Evolutionary conservation across 2,888 invertebrate genomes (phyloP).

Genomic region (Pelosia muscerda): DNA sequence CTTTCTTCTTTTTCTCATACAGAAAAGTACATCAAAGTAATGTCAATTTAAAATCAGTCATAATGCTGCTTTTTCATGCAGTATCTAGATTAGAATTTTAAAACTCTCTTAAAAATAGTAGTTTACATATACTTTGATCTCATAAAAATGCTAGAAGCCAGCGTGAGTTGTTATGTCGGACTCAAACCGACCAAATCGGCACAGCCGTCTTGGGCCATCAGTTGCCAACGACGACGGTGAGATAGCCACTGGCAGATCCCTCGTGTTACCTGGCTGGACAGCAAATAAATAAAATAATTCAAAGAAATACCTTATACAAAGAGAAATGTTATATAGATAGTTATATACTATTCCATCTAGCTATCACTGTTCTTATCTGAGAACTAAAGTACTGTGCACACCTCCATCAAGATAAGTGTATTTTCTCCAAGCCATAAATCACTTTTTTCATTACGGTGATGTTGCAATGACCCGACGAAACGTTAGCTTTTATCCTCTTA

Average conservation of each 20-base stretch:
- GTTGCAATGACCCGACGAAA: conserved; percentile 41
- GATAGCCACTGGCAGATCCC: too few species aligned
- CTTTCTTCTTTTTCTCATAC: neutral
- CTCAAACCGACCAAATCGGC: too few species aligned
- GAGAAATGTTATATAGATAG: neutral
- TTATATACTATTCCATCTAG: neutral
- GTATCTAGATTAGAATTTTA: too few species aligned
- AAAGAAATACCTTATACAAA: neutral
- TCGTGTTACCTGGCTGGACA: neutral
- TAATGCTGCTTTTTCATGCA: too few species aligned
- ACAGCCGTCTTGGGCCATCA: too few species aligned
- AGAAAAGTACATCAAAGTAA: neutral
- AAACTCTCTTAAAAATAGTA: too few species aligned
- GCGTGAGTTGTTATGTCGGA: too few species aligned
- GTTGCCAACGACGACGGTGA: too few species aligned
- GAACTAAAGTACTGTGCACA: conserved; percentile 21
- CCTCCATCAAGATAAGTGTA: conserved; percentile 47
- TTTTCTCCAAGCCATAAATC: conserved; percentile 49
- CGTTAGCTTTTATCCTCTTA: conserved; percentile 31
- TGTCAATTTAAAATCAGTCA: too few species aligned
- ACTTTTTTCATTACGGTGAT: conserved; percentile 48
- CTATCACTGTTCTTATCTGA: conserved; percentile 30
- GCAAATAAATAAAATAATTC: neutral
- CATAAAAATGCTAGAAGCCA: too few species aligned
- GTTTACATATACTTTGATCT: too few species aligned